phyloP scores from a whole-genome alignment of 2,888 invertebrate genomes.

The Serripes groenlandicus region DNA sequence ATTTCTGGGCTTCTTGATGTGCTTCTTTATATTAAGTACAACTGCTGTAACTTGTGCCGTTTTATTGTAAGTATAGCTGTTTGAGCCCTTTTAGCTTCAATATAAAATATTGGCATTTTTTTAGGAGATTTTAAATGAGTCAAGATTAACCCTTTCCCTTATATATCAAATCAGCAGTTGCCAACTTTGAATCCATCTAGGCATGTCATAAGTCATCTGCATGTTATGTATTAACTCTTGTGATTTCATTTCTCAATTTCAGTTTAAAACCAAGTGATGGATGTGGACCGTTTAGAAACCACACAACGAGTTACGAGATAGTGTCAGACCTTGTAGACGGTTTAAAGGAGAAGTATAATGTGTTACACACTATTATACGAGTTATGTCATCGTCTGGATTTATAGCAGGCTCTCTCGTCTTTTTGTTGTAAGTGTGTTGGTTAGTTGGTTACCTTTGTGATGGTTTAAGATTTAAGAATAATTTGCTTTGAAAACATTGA shows the following conservation, averaged over 20 bases:
- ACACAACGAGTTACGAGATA: constrained; percentile 78
- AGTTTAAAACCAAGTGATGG: constrained; percentile 80
- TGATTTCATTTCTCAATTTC: too few relatives aligned
- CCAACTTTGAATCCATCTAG: too few relatives aligned
- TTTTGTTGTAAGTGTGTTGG: constrained; percentile 79
- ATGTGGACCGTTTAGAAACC: constrained; percentile 83
- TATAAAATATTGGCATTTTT: too few relatives aligned
- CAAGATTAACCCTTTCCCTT: too few relatives aligned
- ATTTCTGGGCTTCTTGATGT: constrained; percentile 87
- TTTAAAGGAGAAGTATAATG: constrained; percentile 69
- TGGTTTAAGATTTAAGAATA: too few relatives aligned
- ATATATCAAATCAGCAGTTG: too few relatives aligned
- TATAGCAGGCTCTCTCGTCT: constrained; percentile 78
- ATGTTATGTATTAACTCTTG: too few relatives aligned
- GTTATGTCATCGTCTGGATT: constrained; percentile 82
- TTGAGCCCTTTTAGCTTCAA: too few relatives aligned
- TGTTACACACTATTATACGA: constrained; percentile 71
- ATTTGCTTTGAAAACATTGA: too few relatives aligned
- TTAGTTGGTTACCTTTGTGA: too few relatives aligned
- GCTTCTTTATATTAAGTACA: constrained; percentile 82
- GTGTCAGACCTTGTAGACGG: constrained; percentile 74
- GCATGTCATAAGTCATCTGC: too few relatives aligned
- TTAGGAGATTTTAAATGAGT: too few relatives aligned
- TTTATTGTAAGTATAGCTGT: constrained; percentile 82
- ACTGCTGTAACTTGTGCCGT: constrained; percentile 81